Conservation (phyloP, 2,113 vertebrate genomes). For the Ameiurus melas region DNA sequence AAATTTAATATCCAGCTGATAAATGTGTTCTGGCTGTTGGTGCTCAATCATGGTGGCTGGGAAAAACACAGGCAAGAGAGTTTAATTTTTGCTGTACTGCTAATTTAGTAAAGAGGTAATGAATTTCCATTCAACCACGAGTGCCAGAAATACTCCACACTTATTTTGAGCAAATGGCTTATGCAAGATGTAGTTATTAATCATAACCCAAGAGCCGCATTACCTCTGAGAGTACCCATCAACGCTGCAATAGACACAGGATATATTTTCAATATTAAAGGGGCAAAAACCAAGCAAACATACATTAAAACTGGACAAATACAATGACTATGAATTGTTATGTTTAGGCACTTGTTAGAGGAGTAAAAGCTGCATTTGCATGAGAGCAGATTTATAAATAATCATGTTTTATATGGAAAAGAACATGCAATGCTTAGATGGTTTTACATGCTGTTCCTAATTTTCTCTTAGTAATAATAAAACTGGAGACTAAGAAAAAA, state of each 20-base stretch:
- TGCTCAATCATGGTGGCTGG: constrained; percentile 48
- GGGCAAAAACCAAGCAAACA: not conserved
- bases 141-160: constrained; percentile 48
- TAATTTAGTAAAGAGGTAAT: constrained; percentile 55
- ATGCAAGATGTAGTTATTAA: constrained; percentile 47
- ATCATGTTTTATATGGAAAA: constrained; percentile 13
- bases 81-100: constrained; percentile 45
- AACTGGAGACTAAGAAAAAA: not conserved
- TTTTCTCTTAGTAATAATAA: not conserved
- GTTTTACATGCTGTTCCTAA: not conserved
- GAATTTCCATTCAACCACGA: constrained; percentile 48
- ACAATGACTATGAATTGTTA: constrained; percentile 17
- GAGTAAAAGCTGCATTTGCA: constrained; percentile 11
- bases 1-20: constrained; percentile 54
- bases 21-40: constrained; percentile 42
- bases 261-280: constrained; percentile 29
- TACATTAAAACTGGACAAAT: constrained; percentile 17
- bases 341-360: constrained; percentile 2
- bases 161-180: constrained; percentile 51
- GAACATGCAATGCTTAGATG: constrained; percentile 4
- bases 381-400: constrained; percentile 14
- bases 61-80: constrained; percentile 51
- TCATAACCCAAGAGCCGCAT: constrained; percentile 30
- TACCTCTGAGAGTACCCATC: constrained; percentile 31
- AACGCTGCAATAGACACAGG: constrained; percentile 11